phyloP scores from a whole-genome alignment of 2,797 vertebrate species.

The Ceyx erithaca region DNA sequence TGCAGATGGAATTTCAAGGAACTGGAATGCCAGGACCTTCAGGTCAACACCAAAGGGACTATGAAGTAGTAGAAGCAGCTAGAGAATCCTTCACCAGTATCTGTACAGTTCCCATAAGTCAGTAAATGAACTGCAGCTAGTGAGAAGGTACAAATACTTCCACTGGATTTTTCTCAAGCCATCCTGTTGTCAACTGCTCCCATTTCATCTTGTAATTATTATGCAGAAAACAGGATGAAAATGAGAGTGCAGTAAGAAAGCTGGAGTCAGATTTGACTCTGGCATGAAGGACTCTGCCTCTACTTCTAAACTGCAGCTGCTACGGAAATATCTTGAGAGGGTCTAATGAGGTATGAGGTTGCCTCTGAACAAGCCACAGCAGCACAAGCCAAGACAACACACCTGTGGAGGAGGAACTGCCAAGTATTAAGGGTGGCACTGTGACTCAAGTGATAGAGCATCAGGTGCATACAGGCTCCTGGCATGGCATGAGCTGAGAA shows the following conservation, averaged over 20 bases:
- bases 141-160: not conserved
- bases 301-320: not conserved
- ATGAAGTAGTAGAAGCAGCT: not conserved
- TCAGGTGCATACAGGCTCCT: not conserved
- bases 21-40: not conserved
- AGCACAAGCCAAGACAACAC: not conserved
- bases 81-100: not conserved
- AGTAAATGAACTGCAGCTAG: not conserved
- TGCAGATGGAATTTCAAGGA: not conserved
- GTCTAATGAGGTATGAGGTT: not conserved
- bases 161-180: not conserved
- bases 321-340: not conserved
- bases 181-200: not conserved
- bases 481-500: fast-evolving
- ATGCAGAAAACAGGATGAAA: not conserved
- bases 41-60: not conserved
- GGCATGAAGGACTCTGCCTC: not conserved
- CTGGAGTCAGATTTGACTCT: not conserved
- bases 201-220: not conserved
- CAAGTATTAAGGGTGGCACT: not conserved
- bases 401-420: not conserved
- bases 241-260: not conserved
- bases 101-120: not conserved
- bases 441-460: fast-evolving
- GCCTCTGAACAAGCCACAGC: not conserved